Base-by-base conservation (phyloP, 2,797 vertebrate genomes). In the Galaxias olidus region DNA sequence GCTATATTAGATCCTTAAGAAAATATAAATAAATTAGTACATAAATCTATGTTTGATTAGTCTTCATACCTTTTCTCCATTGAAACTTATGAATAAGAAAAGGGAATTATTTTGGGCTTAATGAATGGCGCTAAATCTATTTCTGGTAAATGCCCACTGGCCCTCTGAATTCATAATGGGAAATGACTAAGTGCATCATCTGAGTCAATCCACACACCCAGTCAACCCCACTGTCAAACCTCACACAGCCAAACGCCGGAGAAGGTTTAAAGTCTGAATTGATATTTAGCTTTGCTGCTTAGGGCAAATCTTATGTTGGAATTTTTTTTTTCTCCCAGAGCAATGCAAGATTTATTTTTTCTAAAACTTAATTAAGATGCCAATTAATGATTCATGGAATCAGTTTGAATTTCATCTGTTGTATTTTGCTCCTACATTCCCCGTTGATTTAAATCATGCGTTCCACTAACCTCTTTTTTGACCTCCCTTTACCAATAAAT, bases 21-120 rank as follows among this genome's bases (percentile, higher is more conserved):
- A 30, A 3, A 30, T 30, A 30, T 30, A 30, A 30, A 30, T 30
- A 30, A 30, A 30, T 30, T 2, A 30, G 30, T 30, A 30, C 30
- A 30, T 30, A 2, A 30, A 30, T 30, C 30, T 30, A 30, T 3
- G 30, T 30, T 30, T 30, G 30, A 30, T 6, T 30, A 30, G 2
- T 30, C 2, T 30, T 30, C 30, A 30, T 42, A 20, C 44, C 30
- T 42, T 15, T 40, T 13, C 14, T 48, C 20, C 30, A 4, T 43
- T 10, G 43, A 54, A 58, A 14, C 59, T 63, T 18, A 65, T 69
- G 63, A 72, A 75, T 81, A 65, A 75, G 73, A 69, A 72, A 76
- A 70, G 59, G 63, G 58, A 54, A 58, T 53, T 63, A 66, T 74
- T 45, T 48, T 47, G 55, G 49, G 68, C 66, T 60, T 53, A 67